Evolutionary conservation across 2,113 vertebrate genomes (phyloP), one percentile per base, ranked within the genome.

Genomic region (Ophthalmolycus amberensis): DNA sequence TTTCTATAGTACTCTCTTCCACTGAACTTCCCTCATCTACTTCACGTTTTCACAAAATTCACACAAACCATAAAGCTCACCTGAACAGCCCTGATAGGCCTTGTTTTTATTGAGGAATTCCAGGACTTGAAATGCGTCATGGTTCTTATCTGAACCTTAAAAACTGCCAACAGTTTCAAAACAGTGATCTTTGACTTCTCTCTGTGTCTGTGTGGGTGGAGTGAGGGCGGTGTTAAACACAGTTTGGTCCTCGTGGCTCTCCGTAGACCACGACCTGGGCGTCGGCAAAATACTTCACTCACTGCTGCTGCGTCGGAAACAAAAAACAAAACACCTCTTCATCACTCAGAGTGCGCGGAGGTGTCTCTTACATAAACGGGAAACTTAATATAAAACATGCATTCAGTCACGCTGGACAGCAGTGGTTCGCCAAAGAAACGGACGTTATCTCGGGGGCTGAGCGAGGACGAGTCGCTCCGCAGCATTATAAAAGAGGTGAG

Each of bases 381-480:
- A 60, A 76, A 32, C 29, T 67, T 16, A 9, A 62, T 59, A 79
- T 63, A 86, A 8, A 63, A 81, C 14, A 96, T 95, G 95, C 91
- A 91, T 46, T 94, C 94, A 11, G 93, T 81, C 42, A 48, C 85
- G 16, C n/a, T 89, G 64, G 95, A 95, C 42, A 91, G 85, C 88
- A 86, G 63, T 5, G 93, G 84, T 1, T 95, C 95, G 12, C 94
- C 94, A 1, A 93, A 77, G 65, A 95, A 92, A 67, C 81, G 94
- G 76, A 81, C 89, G 11, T 71, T 95, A 6, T 95, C 95, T 37
- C 94, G 94, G n/a, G 95, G 91, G 74, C 65, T 94, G 67, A 95
- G 94, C 79, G 95, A 96, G 64, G 95, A 96, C 25, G 95, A 95
- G 83, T 95, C 95, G 7, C 93, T 96, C 1, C 94, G 92, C 50